Evolutionary conservation across 2,797 vertebrate species (phyloP), one percentile per base, ranked within the genome.

Genomic region (Oophaga sylvatica): DNA sequence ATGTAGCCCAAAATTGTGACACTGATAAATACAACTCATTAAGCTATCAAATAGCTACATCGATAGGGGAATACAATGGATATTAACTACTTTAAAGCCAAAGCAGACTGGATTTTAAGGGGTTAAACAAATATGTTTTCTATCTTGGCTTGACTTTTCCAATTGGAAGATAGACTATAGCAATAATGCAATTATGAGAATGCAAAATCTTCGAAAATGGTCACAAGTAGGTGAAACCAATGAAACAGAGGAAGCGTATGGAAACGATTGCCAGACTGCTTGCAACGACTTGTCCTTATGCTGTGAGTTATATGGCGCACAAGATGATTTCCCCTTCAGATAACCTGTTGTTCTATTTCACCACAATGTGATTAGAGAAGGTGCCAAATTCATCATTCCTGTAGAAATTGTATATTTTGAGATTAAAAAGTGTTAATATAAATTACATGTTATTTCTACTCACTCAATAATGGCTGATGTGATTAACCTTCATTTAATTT

Each of bases 381-480:
- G 17, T 65, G 45, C 53, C 68, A 71, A 73, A 82, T 83, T 80
- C 59, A 81, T 80, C 68, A 85, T 22, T 81, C 77, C 83, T 81
- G 56, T 29, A 16, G 26, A 65, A 80, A 76, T 41, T 57, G 78
- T 68, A 73, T 68, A 77, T 85, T 76, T 57, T 59, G 78, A 75
- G 84, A 86, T 86, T 82, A 82, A 86, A 88, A 88, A 31, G 79
- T 86, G 84, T 35, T 81, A 88, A 81, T 81, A 81, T 67, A 41
- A 88, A 79, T 88, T 60, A 68, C 45, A 88, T 48, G 57, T 76
- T 80, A 88, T 88, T 84, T 85, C 78, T 73, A 65, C 56, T 77
- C 87, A 88, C 65, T 88, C 85, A 84, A 88, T 85, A 88, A 57
- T 57, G 48, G 80, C 87, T 85, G 48, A 88, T 85, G 83, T 85